phyloP scores from a whole-genome alignment of 1,140 invertebrate species.

The Heliconius congener region DNA sequence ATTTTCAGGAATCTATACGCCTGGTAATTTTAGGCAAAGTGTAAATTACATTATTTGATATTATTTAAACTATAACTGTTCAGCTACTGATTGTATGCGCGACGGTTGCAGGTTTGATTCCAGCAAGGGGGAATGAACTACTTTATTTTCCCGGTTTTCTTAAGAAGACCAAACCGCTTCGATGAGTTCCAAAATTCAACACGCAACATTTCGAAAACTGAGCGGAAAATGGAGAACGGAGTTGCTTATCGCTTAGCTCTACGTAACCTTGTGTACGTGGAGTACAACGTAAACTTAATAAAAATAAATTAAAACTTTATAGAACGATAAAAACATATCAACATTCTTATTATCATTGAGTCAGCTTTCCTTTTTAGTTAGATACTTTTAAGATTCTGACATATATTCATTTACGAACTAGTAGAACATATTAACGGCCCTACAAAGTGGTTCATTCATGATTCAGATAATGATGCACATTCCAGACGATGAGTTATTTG shows the following conservation, averaged over 20 bases:
- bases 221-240: background rate
- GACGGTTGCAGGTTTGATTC: too few relatives aligned
- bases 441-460: background rate
- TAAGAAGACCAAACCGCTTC: too few relatives aligned
- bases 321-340: background rate
- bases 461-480: conserved; percentile 19
- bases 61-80: too few relatives aligned
- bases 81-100: too few relatives aligned
- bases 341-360: background rate
- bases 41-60: too few relatives aligned
- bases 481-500: conserved; percentile 18
- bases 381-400: background rate
- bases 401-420: background rate
- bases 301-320: background rate
- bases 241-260: background rate
- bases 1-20: too few relatives aligned
- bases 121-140: too few relatives aligned
- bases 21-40: too few relatives aligned
- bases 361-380: background rate
- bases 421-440: background rate
- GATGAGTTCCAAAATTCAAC: background rate
- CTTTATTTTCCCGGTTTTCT: too few relatives aligned
- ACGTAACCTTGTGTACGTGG: too few relatives aligned
- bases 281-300: background rate
- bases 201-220: background rate